These are phyloP conservation scores for Cassiopea xamachana DNA, from an alignment of 30 jellyfish, hydroid and myxozoan genomes.

Conservation along the genomic window DNA sequence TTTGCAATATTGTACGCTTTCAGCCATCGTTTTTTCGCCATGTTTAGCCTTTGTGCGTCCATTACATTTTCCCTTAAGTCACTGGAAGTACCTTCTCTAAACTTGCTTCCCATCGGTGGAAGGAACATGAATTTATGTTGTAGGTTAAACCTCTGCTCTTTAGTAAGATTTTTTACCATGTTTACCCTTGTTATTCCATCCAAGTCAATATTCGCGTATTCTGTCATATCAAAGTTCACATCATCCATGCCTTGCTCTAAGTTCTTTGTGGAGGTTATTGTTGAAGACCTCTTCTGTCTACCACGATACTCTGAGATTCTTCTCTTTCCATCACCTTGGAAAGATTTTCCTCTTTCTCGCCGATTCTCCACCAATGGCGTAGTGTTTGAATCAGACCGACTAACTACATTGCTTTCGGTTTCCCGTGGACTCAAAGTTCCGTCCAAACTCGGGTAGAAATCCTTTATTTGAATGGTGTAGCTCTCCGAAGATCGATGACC, in stretches of 20 bases:
- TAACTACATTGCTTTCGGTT: background rate
- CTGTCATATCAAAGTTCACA: background rate
- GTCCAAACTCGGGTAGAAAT: background rate
- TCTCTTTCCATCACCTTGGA: background rate
- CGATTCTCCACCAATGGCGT: background rate
- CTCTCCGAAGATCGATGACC: background rate
- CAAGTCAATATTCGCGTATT: background rate
- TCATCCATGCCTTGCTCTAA: background rate
- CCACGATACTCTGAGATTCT: background rate
- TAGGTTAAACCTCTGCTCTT: slow-evolving; percentile 36
- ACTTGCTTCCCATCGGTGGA: slow-evolving; percentile 50
- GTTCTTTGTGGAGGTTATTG: background rate
- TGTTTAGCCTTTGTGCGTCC: slow-evolving; percentile 45
- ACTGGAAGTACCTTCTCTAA: slow-evolving; percentile 18
- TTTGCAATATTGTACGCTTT: slow-evolving; percentile 57
- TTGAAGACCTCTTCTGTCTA: background rate
- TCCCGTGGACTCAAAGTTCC: background rate
- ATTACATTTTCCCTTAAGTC: slow-evolving; percentile 8
- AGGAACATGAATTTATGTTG: slow-evolving; percentile 54
- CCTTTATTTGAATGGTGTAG: background rate
- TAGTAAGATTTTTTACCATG: slow-evolving; percentile 58
- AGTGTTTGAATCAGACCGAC: background rate
- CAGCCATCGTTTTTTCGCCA: slow-evolving; percentile 56
- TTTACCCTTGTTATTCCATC: slow-evolving; percentile 23
- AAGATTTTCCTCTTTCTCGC: background rate